Base-by-base conservation (phyloP, 2,113 vertebrate genomes). In the Natator depressus region DNA sequence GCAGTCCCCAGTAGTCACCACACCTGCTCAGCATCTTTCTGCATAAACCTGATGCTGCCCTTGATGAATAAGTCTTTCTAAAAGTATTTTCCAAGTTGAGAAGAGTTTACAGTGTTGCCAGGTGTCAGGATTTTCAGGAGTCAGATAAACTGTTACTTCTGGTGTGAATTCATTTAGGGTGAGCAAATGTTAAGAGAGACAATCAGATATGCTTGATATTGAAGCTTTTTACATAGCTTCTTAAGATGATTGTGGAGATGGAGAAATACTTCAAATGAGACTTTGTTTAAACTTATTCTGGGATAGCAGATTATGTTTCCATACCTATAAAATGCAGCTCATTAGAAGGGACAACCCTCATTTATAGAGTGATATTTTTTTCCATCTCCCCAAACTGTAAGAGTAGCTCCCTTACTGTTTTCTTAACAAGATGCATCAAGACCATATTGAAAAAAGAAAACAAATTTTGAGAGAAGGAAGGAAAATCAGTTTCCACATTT, bases 101-200 rank as follows among this genome's bases (percentile, higher is more conserved):
- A 95, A 79, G 95, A 94, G 50, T 54, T 54, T 54, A 24, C 53
- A 47, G 75, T 35, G 57, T 87, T 89, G 84, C 86, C 69, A 91
- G 80, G 46, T 42, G 38, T 54, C 76, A 85, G 75, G 87, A 83
- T 84, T 91, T 89, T 3, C 11, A 8, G 51, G 38, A 94, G 54
- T 82, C 87, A 85, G 14, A 6, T 8, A 93, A 57, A 42, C 25
- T 88, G n/a, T 79, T 79, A 86, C 47, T 84, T 94, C 85, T 95
- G 62, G 19, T 80, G 49, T 85, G 76, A 31, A 65, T 31, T 82
- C 78, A 46, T 96, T 85, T 86, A 91, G 85, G 76, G 94, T 75
- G 20, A 97, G 20, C 62, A 95, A 92, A 84, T 94, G 85, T 8
- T 57, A 14, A 46, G 51, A 93, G 5, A 90, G 47, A 80, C 62